Percentiles rank a stretch among this genome's conserved stretches.
Conservation (phyloP, 2,888 invertebrate species). For the Nemapogon koenigi region DNA sequence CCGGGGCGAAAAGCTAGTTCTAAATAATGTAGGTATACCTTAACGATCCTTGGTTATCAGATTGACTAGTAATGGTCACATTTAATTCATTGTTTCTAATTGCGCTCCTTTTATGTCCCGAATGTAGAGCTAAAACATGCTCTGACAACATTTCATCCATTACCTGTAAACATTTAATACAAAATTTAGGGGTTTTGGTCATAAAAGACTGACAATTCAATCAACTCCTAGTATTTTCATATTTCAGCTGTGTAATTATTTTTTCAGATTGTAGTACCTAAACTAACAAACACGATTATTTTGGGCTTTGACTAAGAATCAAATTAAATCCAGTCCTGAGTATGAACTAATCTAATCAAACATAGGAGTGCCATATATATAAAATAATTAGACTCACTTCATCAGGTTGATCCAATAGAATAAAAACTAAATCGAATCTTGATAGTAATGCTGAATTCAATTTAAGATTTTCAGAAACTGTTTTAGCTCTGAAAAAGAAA, state of each 20-base stretch:
- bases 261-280: too few species aligned
- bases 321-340: too few species aligned
- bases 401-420: conserved; percentile 86
- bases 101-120: conserved; percentile 38
- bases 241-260: too few species aligned
- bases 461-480: conserved; percentile 88
- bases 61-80: conserved; percentile 33
- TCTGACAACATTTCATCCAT: conserved; percentile 78
- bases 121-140: conserved; percentile 83
- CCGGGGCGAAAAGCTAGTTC: neutral
- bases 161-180: conserved; percentile 61
- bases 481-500: conserved; percentile 68
- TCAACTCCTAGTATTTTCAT: too few species aligned
- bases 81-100: conserved; percentile 23
- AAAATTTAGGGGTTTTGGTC: too few species aligned
- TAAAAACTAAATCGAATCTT: conserved; percentile 92
- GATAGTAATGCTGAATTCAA: conserved; percentile 86
- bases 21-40: conserved; percentile 23
- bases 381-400: conserved; percentile 71
- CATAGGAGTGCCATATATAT: too few species aligned
- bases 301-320: too few species aligned
- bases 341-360: too few species aligned
- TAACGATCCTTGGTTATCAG: conserved; percentile 32
- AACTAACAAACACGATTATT: too few species aligned
- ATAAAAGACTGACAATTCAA: too few species aligned